Evolutionary conservation across 2,797 vertebrate genomes (phyloP).

Genomic region (Coluber constrictor): DNA sequence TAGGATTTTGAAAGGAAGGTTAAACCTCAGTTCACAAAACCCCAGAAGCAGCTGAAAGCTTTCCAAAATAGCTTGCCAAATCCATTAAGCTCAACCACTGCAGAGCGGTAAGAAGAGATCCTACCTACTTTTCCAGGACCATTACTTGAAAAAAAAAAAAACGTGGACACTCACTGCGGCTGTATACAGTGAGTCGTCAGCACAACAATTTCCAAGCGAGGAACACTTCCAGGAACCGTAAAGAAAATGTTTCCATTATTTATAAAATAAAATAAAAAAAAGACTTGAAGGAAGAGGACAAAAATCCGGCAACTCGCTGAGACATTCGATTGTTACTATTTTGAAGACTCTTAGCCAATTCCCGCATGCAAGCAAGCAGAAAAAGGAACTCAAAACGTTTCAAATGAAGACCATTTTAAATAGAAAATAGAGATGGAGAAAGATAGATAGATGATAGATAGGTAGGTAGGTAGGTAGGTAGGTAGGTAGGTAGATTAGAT

Average conservation of each 20-base stretch:
- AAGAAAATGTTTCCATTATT: constrained; percentile 54
- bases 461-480: no score
- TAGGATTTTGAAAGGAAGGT: neutral
- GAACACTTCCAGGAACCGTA: constrained; percentile 30
- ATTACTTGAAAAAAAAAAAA: constrained; percentile 13
- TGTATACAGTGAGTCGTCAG: constrained; percentile 15
- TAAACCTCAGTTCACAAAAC: neutral
- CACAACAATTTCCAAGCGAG: constrained; percentile 35
- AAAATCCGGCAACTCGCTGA: constrained; percentile 56
- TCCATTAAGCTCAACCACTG: constrained; percentile 26
- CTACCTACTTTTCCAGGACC: constrained; percentile 16
- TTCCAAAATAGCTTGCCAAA: constrained; percentile 20
- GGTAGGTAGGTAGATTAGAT: no score
- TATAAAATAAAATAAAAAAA: constrained; percentile 63
- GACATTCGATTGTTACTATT: constrained; percentile 71
- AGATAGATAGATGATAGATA: no score
- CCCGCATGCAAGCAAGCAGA: constrained; percentile 41
- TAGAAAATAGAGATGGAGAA: neutral
- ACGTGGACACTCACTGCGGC: constrained; percentile 33
- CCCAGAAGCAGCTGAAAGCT: neutral
- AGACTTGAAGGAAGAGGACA: constrained; percentile 55
- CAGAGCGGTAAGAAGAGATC: constrained; percentile 42
- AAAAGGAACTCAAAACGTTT: constrained; percentile 44
- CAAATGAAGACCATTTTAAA: constrained; percentile 10
- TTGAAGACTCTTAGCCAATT: constrained; percentile 64